phyloP scores from a whole-genome alignment of 2,888 invertebrate genomes.

The Petrolisthes cinctipes region DNA sequence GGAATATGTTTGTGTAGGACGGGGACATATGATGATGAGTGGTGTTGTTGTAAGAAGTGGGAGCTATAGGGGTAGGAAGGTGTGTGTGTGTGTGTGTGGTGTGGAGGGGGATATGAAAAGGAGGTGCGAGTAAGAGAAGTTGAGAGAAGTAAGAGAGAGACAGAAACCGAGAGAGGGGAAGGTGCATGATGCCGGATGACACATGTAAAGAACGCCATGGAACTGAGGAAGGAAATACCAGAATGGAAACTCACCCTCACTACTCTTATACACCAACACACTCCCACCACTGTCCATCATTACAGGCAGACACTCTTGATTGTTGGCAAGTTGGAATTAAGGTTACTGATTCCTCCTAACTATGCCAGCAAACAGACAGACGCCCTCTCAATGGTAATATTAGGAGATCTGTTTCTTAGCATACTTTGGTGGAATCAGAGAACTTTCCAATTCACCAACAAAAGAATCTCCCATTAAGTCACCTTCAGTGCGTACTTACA shows the following conservation, averaged over 20 bases:
- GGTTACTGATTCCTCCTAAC: too few species aligned
- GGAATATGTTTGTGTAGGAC: too few species aligned
- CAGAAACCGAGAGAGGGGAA: neutral
- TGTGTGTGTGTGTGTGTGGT: neutral
- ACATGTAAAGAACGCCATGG: neutral
- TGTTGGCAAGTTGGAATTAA: too few species aligned
- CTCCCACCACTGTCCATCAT: slow-evolving; percentile 22
- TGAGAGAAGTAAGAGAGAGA: too few species aligned
- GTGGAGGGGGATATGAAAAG: neutral
- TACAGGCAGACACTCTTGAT: neutral
- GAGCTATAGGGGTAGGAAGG: neutral
- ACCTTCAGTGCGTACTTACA: too few species aligned
- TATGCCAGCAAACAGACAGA: too few species aligned
- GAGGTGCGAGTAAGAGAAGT: neutral
- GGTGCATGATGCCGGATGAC: neutral
- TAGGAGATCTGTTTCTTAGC: neutral
- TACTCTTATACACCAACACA: slow-evolving; percentile 9
- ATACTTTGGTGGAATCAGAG: too few species aligned
- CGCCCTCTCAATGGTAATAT: neutral
- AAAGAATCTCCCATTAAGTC: too few species aligned
- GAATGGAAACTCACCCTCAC: neutral
- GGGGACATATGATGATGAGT: neutral
- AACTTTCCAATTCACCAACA: too few species aligned
- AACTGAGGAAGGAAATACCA: slow-evolving; percentile 24
- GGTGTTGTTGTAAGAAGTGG: neutral